Percentiles rank a stretch among this genome's conserved stretches.
These are phyloP conservation scores for Lasioglossum baleicum DNA, from an alignment of 1,140 invertebrate species.

Conservation along the genomic window DNA sequence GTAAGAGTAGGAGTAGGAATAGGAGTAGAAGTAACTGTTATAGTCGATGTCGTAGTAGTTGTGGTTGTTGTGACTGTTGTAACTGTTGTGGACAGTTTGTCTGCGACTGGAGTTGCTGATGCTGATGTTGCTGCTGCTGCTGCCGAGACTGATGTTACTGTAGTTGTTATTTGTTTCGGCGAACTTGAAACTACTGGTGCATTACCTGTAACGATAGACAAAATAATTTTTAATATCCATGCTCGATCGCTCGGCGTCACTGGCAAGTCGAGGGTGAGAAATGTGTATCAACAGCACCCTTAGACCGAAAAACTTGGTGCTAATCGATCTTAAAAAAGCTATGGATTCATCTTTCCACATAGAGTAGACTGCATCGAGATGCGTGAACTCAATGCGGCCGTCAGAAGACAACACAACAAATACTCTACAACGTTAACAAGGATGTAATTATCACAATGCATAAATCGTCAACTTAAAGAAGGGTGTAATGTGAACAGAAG, in stretches of 20 bases:
- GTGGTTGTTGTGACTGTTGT: constrained; percentile 49
- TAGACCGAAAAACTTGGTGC: constrained; percentile 62
- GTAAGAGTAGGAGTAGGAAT: constrained; percentile 66
- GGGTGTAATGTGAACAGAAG: not conserved
- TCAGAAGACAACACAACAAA: constrained; percentile 4
- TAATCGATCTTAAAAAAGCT: constrained; percentile 71
- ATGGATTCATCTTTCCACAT: constrained; percentile 63
- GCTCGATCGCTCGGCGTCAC: constrained; percentile 27
- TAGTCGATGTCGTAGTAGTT: constrained; percentile 42
- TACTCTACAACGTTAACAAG: not conserved
- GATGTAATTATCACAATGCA: not conserved
- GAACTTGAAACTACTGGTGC: constrained; percentile 80
- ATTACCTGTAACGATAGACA: constrained; percentile 77
- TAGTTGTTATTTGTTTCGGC: constrained; percentile 61
- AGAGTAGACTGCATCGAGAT: constrained; percentile 53
- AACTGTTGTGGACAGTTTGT: constrained; percentile 41
- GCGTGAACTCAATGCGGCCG: constrained; percentile 50
- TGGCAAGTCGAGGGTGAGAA: not conserved
- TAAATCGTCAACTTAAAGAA: not conserved
- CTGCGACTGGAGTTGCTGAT: constrained; percentile 49
- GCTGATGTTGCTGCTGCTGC: constrained; percentile 41
- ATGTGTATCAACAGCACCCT: constrained; percentile 69
- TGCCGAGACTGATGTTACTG: constrained; percentile 26
- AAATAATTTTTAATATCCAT: constrained; percentile 26
- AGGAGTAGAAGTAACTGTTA: not conserved